Percentiles rank a stretch among this genome's conserved stretches.
Conservation (phyloP, 2,113 vertebrate species). For the Vombatus ursinus region DNA sequence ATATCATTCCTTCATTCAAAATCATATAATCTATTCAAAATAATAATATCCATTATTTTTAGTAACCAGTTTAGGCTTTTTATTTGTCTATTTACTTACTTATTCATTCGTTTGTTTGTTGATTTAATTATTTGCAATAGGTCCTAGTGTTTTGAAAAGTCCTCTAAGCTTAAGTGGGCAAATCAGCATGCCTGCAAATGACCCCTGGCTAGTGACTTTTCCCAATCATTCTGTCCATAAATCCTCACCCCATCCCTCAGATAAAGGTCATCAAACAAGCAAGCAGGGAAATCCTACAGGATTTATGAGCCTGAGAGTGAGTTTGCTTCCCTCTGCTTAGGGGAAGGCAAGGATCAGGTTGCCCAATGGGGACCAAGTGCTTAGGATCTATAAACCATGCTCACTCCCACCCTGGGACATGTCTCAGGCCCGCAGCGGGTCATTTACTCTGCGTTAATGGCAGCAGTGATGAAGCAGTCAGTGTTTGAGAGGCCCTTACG, state of each 20-base stretch:
- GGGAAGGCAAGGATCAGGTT: slow-evolving; percentile 9
- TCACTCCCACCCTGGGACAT: slow-evolving; percentile 5
- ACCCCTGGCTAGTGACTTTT: background rate
- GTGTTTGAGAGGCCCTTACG: slow-evolving; percentile 4
- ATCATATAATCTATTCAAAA: background rate
- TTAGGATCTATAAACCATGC: slow-evolving; percentile 53
- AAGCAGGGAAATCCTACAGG: slow-evolving; percentile 9
- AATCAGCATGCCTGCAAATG: background rate
- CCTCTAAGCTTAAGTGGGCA: background rate
- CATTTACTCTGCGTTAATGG: slow-evolving; percentile 59
- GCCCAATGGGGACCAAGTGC: slow-evolving; percentile 1
- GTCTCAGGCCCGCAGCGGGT: slow-evolving; percentile 42
- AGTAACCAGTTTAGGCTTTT: background rate
- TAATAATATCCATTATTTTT: background rate
- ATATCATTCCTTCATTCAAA: background rate
- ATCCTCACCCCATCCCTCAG: background rate
- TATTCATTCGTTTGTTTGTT: background rate
- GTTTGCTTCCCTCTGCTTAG: background rate
- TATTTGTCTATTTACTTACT: background rate
- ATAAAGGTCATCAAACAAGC: background rate
- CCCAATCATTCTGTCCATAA: background rate
- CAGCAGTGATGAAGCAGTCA: slow-evolving; percentile 12
- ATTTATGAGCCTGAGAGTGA: background rate
- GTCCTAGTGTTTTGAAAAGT: background rate
- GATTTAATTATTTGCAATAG: background rate